Evolutionary conservation across 2,113 vertebrate species (phyloP).

Genomic region (Psettodes erumei): DNA sequence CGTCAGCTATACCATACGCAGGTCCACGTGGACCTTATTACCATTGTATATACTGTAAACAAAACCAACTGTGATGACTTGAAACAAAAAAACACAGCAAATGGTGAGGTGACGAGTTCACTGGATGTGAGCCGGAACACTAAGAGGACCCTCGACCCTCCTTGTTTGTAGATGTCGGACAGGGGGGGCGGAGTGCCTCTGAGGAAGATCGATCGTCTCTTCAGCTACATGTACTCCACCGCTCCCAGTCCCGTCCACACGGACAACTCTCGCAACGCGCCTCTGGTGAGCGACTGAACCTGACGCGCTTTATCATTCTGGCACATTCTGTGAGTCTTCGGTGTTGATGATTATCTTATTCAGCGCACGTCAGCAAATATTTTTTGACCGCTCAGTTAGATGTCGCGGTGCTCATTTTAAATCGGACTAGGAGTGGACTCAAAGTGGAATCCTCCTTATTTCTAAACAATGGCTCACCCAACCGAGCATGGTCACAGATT

Average conservation of each 20-base stretch:
- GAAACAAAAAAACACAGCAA: too few relatives aligned
- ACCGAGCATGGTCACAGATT: constrained; percentile 36
- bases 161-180: constrained; percentile 89
- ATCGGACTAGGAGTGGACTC: constrained; percentile 5
- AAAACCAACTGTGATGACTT: background rate
- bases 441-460: background rate
- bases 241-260: constrained; percentile 88
- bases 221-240: constrained; percentile 97
- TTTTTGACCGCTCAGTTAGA: background rate
- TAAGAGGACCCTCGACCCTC: background rate
- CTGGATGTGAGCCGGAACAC: constrained; percentile 7
- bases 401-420: background rate
- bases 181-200: constrained; percentile 94
- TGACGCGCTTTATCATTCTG: background rate
- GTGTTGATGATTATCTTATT: background rate
- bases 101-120: background rate
- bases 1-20: background rate
- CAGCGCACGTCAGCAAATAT: background rate
- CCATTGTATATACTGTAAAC: background rate
- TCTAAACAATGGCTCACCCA: background rate
- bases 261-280: constrained; percentile 89
- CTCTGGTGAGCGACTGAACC: constrained; percentile 87
- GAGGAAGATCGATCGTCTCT: constrained; percentile 92
- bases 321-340: background rate
- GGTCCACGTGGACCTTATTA: background rate